Evolutionary conservation across 1,140 invertebrate species (phyloP), one percentile per base, ranked within the genome.

Genomic region (Parapsyche elsis): DNA sequence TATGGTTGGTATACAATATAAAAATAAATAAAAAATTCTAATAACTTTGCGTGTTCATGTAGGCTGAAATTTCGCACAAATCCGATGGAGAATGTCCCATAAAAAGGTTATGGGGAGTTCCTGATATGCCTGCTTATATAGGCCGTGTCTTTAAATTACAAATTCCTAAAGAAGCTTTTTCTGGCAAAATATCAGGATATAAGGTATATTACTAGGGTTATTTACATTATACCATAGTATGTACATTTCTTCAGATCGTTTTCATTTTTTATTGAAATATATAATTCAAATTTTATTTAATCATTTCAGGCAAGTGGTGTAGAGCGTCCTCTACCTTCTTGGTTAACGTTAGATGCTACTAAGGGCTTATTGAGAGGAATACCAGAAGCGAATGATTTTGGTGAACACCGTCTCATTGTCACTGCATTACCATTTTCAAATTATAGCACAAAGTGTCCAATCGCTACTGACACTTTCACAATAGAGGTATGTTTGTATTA

Each of bases 81-180:
- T 38, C 16, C 9, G 49, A 73, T 9, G 30, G 71, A 10, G 86
- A 87, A 87, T 86, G 88, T 86, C 87, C 87, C 4, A 76, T 89
- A 86, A 87, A 84, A 84, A 85, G 88, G 81, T 86, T 89, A 85
- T 89, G 88, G 88, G 88, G 88, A 83, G 88, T 89, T 80, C 87
- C 88, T 59, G 88, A 89, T 79, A 89, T 88, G 85, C 87, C 87
- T 84, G 88, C 88, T 86, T 89, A 89, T 83, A 87, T 89, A 38
- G 88, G 88, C 75, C 87, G 88, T 79, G 84, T 89, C 70, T 89
- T 89, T 84, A 86, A 88, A 45, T 87, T 89, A 85, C 87, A 88
- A 84, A 89, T 89, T 83, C 88, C 88, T n/a, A 88, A 89, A 81
- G 87, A 89, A 85, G 88, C 88, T 2, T 89, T 89, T 80, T 86